Evolutionary conservation across 2,113 vertebrate species (phyloP).

Genomic region (Ivindomyrus marchei): DNA sequence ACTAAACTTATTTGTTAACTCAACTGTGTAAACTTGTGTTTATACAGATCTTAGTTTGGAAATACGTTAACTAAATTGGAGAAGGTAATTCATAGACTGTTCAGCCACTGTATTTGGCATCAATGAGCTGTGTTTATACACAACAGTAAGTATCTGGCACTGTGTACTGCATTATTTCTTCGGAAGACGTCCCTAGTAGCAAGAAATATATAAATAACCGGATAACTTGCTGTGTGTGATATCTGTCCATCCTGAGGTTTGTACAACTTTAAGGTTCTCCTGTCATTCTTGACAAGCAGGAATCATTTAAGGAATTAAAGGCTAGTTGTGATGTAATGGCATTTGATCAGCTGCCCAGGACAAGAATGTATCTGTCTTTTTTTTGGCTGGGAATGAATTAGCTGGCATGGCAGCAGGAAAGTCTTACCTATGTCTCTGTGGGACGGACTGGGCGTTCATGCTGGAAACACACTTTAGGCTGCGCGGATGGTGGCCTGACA

Average conservation of each 20-base stretch:
- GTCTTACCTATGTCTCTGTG: background rate
- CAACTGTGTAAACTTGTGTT: background rate
- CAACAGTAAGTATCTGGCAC: background rate
- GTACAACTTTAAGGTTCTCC: background rate
- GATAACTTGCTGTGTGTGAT: background rate
- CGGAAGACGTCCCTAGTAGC: background rate
- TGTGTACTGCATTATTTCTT: background rate
- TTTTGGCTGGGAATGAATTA: background rate
- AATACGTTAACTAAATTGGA: background rate
- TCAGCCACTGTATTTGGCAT: background rate
- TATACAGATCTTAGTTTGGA: background rate
- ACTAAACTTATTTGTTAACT: background rate
- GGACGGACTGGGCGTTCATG: background rate
- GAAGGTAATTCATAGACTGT: background rate
- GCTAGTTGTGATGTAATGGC: background rate
- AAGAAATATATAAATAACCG: background rate
- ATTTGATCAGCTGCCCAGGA: background rate
- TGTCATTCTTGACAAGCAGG: background rate
- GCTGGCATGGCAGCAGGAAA: background rate
- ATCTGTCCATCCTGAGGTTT: background rate
- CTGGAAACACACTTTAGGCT: background rate
- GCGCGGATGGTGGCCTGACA: background rate
- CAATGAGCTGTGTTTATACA: background rate
- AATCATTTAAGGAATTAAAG: background rate
- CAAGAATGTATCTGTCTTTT: background rate